A percentile compares a stretch with the other conserved stretches of the same genome.
phyloP scores from a whole-genome alignment of 2,113 vertebrate genomes.

The Sinosuthora webbiana region DNA sequence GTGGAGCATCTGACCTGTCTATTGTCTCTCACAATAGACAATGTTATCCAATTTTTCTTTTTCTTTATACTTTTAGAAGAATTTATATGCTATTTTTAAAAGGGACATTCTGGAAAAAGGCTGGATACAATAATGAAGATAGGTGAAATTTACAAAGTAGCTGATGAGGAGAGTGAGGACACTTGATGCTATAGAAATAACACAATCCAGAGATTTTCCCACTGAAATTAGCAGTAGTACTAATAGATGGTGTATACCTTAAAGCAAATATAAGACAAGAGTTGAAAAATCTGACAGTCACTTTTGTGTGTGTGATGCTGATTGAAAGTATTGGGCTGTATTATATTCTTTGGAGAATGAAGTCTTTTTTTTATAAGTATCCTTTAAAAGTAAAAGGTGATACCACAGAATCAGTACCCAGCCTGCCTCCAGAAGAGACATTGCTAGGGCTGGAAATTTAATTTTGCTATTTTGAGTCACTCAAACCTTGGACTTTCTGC shows the following conservation, averaged over 20 bases:
- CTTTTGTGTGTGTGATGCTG: background rate
- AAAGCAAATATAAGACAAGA: background rate
- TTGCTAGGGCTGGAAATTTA: background rate
- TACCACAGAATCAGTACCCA: background rate
- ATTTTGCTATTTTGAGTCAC: background rate
- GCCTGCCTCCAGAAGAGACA: background rate
- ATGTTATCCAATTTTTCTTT: background rate
- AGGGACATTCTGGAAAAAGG: background rate
- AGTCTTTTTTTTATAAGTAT: background rate
- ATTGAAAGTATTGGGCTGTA: background rate
- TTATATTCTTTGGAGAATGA: background rate
- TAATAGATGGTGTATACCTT: background rate
- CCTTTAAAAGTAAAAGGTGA: background rate
- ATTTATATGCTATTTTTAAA: background rate
- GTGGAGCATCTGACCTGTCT: background rate
- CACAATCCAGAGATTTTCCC: background rate
- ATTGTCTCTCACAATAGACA: background rate
- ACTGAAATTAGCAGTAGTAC: background rate
- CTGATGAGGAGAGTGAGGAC: background rate
- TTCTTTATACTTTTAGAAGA: background rate
- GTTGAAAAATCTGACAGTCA: background rate
- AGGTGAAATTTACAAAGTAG: background rate
- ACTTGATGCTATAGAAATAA: background rate
- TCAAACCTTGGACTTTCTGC: slow-evolving; percentile 21
- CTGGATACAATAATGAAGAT: background rate